phyloP scores from a whole-genome alignment of 1,140 invertebrate genomes.

The Drosophila willistoni region DNA sequence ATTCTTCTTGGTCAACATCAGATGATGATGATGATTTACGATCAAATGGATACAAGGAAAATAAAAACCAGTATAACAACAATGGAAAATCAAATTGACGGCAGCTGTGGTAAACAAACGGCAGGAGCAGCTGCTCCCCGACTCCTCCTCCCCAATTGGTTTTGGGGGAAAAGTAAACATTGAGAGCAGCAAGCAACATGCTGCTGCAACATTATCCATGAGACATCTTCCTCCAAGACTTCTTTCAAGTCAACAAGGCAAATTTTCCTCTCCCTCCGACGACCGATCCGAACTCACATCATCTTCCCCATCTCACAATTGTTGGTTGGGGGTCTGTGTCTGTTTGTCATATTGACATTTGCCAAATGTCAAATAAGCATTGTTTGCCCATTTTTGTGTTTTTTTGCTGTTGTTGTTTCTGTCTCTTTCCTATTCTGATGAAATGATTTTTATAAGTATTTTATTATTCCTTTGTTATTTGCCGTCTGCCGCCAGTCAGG shows the following conservation, averaged over 20 bases:
- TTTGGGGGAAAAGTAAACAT: conserved; percentile 11
- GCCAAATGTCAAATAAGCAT: conserved; percentile 67
- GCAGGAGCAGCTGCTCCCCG: not conserved
- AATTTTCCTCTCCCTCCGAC: conserved; percentile 13
- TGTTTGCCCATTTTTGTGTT: conserved; percentile 41
- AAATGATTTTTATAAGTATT: conserved; percentile 15
- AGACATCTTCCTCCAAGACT: conserved; percentile 40
- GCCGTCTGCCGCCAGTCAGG: too few relatives aligned
- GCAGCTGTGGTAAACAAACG: conserved; percentile 41
- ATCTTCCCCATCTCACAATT: not conserved
- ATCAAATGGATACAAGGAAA: not conserved
- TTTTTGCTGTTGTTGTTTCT: conserved; percentile 15
- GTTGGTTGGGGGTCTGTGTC: too few relatives aligned
- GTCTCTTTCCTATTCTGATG: conserved; percentile 28
- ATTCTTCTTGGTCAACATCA: conserved; percentile 8
- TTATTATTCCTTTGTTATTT: conserved; percentile 21
- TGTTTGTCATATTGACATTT: conserved; percentile 67
- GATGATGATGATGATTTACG: not conserved
- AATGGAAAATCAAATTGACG: conserved; percentile 40
- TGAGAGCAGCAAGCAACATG: conserved; percentile 41
- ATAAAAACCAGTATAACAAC: conserved; percentile 46
- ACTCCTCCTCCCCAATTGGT: not conserved
- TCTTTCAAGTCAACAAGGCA: conserved; percentile 17
- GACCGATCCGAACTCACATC: not conserved
- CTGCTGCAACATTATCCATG: conserved; percentile 35